Evolutionary conservation across 2,888 invertebrate species (phyloP), one percentile per base, ranked within the genome.

Genomic region (Luperina testacea): DNA sequence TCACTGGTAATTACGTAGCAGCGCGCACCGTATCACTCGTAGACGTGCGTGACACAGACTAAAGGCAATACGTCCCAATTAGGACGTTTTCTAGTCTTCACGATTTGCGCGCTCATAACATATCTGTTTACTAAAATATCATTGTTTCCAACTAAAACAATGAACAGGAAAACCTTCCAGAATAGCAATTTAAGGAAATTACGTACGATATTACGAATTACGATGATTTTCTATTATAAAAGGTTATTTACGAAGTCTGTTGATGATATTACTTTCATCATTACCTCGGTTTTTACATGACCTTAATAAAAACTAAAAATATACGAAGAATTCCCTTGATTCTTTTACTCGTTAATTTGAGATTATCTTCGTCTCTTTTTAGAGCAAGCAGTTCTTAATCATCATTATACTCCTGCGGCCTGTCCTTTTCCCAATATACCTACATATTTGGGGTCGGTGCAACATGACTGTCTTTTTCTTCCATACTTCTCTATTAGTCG

Each of bases 121-220:
- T n/a, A n/a, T n/a, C n/a, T n/a, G n/a, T n/a, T n/a, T n/a, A n/a
- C n/a, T n/a, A n/a, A n/a, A n/a, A n/a, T n/a, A n/a, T n/a, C n/a
- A n/a, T n/a, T 32, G 67, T 53, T 79, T 72, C 38, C 38, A 38
- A 38, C n/a, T 68, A 73, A 42, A 45, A 77, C 74, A 77, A 65
- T 69, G 67, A 72, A 45, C 63, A 80, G 84, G 87, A 80, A 84
- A 87, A 72, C 51, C 63, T 74, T 87, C 69, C 38, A 69, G 45
- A 45, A 59, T 57, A 51, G 7, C 48, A 8, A 17, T 63, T 70
- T 53, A 38, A 73, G 68, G 75, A 76, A 86, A 76, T 48, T 27
- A n/a, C n/a, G n/a, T 20, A 79, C 61, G 57, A 27, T 73, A 83
- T 75, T 38, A 65, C 11, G 7, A 6, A 61, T 73, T 32, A 65